Base-by-base conservation (phyloP, 2,888 invertebrate genomes). In the Sphaerophoria taeniata region DNA sequence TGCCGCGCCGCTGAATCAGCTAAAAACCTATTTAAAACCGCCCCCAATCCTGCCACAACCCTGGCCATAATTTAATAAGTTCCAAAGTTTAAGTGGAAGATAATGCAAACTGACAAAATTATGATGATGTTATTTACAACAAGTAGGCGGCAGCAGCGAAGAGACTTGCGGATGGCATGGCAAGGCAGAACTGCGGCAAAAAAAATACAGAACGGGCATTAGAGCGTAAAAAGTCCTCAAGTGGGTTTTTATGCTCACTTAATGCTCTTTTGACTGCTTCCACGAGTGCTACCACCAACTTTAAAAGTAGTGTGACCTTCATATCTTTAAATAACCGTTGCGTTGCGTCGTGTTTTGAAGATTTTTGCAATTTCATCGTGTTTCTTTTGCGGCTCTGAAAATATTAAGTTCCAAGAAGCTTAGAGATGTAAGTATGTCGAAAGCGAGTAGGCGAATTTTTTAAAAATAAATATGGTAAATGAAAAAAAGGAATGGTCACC, bases 31-130 rank as follows among this genome's bases (percentile, higher is more conserved):
- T 85, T 85, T 81, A 76, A 81, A 77, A 77, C 80, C 80, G 72
- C 67, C 74, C 51, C 73, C 51, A 60, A 70, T 63, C 56, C 73
- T 73, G 55, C 76, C 73, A 85, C 69, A 72, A 72, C 69, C 73
- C 65, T 56, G 79, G 84, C 81, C 82, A 82, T 86, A 86, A 86
- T 86, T 86, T 74, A 86, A 86, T 86, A 86, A 86, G 82, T 86
- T 86, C 74, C 86, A 86, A 86, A 86, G 86, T 86, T 86, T 86
- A 86, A 86, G 86, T 86, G 86, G 86, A 86, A 86, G 86, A 86
- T 86, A 86, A 86, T 86, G 86, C 86, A 86, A 86, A 86, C 86
- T 86, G 86, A 86, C 86, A 86, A 82, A 86, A 86, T 86, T 86
- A 86, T 86, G 86, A 86, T 82, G 86, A 86, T 86, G 86, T 86